phyloP scores from a whole-genome alignment of 1,140 invertebrate genomes.

The Venustaconcha ellipsiformis region DNA sequence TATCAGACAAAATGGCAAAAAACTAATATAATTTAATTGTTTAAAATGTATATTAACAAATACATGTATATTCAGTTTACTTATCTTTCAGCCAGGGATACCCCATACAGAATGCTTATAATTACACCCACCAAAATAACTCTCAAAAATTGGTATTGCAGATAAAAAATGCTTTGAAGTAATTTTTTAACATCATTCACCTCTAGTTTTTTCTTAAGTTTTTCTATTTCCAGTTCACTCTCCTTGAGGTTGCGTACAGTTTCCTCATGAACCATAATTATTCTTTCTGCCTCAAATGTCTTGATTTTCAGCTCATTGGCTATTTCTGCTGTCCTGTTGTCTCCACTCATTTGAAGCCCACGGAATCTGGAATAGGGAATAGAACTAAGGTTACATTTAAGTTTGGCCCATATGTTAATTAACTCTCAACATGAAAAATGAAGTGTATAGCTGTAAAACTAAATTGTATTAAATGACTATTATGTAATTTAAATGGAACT shows the following conservation, averaged over 20 bases:
- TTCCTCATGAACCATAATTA: constrained; percentile 66
- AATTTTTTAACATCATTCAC: constrained; percentile 31
- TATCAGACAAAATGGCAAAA: too few relatives aligned
- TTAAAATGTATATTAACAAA: too few relatives aligned
- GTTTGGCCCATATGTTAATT: too few relatives aligned
- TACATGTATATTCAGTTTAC: too few relatives aligned
- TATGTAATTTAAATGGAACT: too few relatives aligned
- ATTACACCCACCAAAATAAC: not conserved
- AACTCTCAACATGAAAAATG: too few relatives aligned
- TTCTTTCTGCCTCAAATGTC: constrained; percentile 64
- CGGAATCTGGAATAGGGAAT: constrained; percentile 48
- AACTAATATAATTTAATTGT: too few relatives aligned
- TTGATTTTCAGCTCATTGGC: constrained; percentile 67
- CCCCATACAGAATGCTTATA: too few relatives aligned
- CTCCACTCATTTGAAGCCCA: constrained; percentile 57
- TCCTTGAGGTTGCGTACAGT: constrained; percentile 62
- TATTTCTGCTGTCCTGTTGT: constrained; percentile 59
- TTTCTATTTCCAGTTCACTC: constrained; percentile 67
- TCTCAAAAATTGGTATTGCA: not conserved
- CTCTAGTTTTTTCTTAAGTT: constrained; percentile 67
- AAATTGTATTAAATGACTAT: too few relatives aligned
- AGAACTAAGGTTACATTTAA: not conserved
- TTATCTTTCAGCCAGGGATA: too few relatives aligned
- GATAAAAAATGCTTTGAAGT: not conserved
- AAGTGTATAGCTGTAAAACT: too few relatives aligned